Evolutionary conservation across 2,113 vertebrate species (phyloP).

Genomic region (Scartelaos histophorus): DNA sequence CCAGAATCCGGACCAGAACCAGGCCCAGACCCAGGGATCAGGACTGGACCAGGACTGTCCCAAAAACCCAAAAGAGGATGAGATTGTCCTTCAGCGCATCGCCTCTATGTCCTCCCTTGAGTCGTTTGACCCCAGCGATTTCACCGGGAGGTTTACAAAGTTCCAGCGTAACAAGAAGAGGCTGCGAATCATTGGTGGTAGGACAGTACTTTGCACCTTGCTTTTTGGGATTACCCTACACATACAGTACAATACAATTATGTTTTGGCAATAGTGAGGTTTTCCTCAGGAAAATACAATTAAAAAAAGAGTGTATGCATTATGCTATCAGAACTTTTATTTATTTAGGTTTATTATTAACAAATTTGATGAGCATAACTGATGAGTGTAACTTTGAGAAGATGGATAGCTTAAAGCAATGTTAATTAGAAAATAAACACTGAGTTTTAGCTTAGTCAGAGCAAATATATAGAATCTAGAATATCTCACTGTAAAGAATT

Average conservation of each 20-base stretch:
- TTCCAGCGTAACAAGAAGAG: constrained; percentile 86
- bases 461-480: background rate
- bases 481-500: background rate
- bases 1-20: constrained; percentile 22
- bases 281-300: background rate
- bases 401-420: background rate
- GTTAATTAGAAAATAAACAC: constrained; percentile 5
- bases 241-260: background rate
- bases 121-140: constrained; percentile 82
- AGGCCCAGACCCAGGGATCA: constrained; percentile 21
- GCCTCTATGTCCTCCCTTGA: constrained; percentile 80
- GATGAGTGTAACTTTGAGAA: background rate
- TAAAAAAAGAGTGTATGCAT: background rate
- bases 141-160: constrained; percentile 83
- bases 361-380: background rate
- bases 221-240: background rate
- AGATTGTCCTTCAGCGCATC: constrained; percentile 76
- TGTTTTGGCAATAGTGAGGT: background rate
- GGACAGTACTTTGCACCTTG: background rate
- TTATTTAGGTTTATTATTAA: background rate
- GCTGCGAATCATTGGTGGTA: constrained; percentile 87
- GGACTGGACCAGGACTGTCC: background rate
- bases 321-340: background rate
- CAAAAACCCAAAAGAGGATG: constrained; percentile 10
- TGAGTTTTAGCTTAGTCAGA: background rate